Percentiles rank a stretch among this genome's conserved stretches.
Conservation (phyloP, 2,797 vertebrate genomes). For the Gymnocypris eckloni region DNA sequence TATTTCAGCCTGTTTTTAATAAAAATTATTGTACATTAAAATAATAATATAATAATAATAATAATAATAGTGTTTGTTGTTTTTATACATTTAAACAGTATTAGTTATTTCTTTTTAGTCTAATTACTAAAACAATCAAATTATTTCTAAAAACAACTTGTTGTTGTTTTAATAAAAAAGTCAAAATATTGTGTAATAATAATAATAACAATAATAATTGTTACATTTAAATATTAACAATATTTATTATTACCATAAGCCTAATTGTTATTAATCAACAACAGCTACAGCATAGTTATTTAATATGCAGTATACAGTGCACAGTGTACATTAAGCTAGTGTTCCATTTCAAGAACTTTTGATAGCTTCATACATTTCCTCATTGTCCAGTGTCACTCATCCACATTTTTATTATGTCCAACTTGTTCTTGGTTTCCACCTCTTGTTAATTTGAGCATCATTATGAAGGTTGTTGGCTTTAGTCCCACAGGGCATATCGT, state of each 20-base stretch:
- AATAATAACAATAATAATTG: not conserved
- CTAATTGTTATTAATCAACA: not conserved
- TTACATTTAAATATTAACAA: not conserved
- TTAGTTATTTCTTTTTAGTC: too few species aligned
- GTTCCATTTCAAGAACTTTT: not conserved
- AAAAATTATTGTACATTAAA: too few species aligned
- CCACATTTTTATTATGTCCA: conserved; percentile 3
- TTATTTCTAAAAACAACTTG: not conserved
- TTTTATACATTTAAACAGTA: not conserved
- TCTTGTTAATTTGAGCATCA: conserved; percentile 38
- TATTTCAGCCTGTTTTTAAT: too few species aligned
- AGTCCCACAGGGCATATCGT: conserved; percentile 18
- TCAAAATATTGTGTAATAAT: not conserved
- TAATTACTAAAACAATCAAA: too few species aligned
- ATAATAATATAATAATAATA: too few species aligned
- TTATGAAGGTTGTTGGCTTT: conserved; percentile 38
- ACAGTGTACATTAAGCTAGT: too few species aligned
- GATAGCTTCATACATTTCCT: not conserved
- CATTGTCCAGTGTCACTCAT: not conserved
- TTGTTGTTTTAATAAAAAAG: not conserved
- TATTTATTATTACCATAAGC: too few species aligned
- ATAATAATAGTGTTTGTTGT: too few species aligned
- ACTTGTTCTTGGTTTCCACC: conserved; percentile 18
- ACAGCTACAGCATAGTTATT: not conserved
- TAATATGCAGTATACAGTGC: not conserved